These are phyloP conservation scores for Archilochus colubris DNA, from an alignment of 2,113 vertebrate genomes.

Conservation along the genomic window DNA sequence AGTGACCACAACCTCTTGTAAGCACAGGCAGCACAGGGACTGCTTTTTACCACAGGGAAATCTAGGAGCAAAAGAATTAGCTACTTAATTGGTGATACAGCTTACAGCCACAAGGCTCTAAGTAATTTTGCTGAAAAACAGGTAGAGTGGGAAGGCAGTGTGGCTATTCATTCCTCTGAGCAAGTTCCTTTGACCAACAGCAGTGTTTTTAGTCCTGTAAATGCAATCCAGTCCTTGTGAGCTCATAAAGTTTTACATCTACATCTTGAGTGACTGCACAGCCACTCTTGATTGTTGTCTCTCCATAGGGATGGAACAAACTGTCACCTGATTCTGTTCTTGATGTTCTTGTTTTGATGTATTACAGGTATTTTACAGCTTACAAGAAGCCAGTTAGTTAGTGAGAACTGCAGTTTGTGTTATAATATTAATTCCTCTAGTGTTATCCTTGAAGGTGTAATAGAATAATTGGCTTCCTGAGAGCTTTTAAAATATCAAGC, in stretches of 20 bases:
- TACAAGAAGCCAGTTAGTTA: background rate
- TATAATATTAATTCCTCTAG: background rate
- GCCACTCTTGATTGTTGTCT: background rate
- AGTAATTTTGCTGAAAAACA: background rate
- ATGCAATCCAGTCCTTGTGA: background rate
- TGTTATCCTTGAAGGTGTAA: background rate
- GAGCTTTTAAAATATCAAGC: background rate
- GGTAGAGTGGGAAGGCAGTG: background rate
- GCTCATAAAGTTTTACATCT: background rate
- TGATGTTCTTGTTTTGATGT: background rate
- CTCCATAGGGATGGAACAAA: background rate
- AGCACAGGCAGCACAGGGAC: background rate
- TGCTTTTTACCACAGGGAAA: background rate
- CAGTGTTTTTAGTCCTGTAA: rapidly evolving
- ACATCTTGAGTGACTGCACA: background rate
- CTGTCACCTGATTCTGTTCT: background rate
- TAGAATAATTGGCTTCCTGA: background rate
- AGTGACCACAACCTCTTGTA: background rate
- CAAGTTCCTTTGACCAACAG: background rate
- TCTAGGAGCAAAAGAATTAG: background rate
- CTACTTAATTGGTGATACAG: background rate
- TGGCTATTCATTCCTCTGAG: background rate
- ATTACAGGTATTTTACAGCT: background rate
- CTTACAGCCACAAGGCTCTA: background rate
- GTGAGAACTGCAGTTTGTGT: background rate